Percentiles rank a stretch among this genome's conserved stretches.
phyloP scores from a whole-genome alignment of 2,888 invertebrate genomes.

The Cephus pygmeus region DNA sequence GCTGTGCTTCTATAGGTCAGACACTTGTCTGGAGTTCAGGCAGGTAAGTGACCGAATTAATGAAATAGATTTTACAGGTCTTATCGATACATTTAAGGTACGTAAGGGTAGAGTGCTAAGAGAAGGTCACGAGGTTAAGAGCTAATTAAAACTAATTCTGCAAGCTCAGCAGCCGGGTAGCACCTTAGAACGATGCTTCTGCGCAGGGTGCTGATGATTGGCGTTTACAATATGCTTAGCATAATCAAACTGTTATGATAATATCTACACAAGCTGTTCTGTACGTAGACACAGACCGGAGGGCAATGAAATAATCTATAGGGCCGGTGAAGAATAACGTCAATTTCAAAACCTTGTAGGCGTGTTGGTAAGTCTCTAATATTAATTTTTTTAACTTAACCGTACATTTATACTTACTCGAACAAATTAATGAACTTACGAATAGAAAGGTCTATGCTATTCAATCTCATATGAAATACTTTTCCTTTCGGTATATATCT shows the following conservation, averaged over 20 bases:
- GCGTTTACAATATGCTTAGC: no score
- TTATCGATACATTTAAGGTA: not conserved
- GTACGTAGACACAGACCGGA: conserved; percentile 39
- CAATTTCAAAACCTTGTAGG: conserved; percentile 56
- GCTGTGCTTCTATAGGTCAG: not conserved
- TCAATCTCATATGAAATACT: no score
- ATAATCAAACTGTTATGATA: no score
- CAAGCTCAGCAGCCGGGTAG: no score
- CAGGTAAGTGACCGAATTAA: not conserved
- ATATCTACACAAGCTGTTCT: conserved; percentile 13
- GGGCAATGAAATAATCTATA: conserved; percentile 42
- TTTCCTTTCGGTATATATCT: no score
- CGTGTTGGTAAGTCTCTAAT: conserved; percentile 50
- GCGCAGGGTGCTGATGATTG: no score
- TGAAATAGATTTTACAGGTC: not conserved
- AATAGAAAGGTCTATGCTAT: not conserved
- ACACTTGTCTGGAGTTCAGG: not conserved
- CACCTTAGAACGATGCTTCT: no score
- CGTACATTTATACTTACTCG: not conserved
- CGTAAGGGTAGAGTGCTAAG: not conserved
- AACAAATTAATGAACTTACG: not conserved
- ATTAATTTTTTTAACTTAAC: conserved; percentile 25
- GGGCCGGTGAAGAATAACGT: conserved; percentile 47
- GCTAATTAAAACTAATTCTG: not conserved
- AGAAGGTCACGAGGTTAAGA: not conserved